These are phyloP conservation scores for Boloria selene DNA, from an alignment of 2,888 invertebrate species.

Conservation along the genomic window DNA sequence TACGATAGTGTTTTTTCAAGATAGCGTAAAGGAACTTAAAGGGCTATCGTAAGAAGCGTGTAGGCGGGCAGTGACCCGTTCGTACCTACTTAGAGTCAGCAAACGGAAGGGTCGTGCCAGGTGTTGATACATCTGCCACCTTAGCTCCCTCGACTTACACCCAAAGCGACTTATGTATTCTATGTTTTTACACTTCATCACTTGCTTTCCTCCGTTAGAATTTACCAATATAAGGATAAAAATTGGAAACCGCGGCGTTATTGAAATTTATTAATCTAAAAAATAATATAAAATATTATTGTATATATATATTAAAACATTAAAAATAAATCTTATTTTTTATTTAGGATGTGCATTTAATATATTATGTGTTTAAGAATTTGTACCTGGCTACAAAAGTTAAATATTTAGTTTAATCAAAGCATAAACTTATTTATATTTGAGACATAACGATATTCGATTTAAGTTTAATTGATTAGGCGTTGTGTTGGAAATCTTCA, in stretches of 20 bases:
- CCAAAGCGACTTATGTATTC: conserved; percentile 56
- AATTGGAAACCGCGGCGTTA: too few species aligned
- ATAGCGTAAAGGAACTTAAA: conserved; percentile 55
- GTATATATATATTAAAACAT: too few species aligned
- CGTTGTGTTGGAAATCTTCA: conserved; percentile 19
- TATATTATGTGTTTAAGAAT: too few species aligned
- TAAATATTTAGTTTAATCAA: too few species aligned
- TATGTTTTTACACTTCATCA: conserved; percentile 63
- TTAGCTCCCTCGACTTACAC: conserved; percentile 60
- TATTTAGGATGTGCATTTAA: too few species aligned
- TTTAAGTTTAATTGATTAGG: conserved; percentile 25
- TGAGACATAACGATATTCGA: too few species aligned
- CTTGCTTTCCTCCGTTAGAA: conserved; percentile 58
- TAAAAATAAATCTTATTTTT: too few species aligned
- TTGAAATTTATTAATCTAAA: too few species aligned
- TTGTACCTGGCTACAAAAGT: too few species aligned
- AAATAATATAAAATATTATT: too few species aligned
- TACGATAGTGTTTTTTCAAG: conserved; percentile 58
- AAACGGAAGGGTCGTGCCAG: conserved; percentile 79
- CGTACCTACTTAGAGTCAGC: conserved; percentile 55
- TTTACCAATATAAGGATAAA: background rate
- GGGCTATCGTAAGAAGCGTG: conserved; percentile 62
- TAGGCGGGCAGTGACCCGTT: conserved; percentile 78
- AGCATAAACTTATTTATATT: too few species aligned
- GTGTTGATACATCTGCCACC: conserved; percentile 79